A percentile compares a stretch with the other conserved stretches of the same genome.
Conservation (phyloP, 2,113 vertebrate species). For the Okapia johnstoni region DNA sequence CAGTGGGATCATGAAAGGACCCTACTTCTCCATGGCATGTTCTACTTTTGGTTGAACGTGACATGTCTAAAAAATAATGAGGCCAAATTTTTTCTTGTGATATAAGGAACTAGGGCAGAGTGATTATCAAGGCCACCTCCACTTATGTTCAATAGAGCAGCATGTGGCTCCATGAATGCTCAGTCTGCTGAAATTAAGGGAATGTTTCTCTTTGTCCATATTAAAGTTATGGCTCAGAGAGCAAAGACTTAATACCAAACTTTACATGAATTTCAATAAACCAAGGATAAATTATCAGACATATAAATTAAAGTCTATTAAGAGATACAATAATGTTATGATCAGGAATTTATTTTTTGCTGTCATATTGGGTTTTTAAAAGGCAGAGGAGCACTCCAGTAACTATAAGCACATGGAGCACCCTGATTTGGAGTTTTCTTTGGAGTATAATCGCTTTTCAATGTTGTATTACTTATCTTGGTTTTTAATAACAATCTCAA, state of each 20-base stretch:
- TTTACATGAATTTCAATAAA: not conserved
- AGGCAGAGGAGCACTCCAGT: not conserved
- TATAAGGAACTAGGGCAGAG: not conserved
- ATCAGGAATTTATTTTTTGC: not conserved
- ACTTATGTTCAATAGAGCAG: not conserved
- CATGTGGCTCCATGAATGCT: not conserved
- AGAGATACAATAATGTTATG: not conserved
- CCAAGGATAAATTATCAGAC: not conserved
- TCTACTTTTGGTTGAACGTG: not conserved
- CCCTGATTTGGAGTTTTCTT: not conserved
- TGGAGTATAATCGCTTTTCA: not conserved
- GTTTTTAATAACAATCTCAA: not conserved
- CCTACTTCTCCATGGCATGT: not conserved
- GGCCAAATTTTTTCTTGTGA: not conserved
- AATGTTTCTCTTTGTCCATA: not conserved
- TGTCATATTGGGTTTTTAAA: not conserved
- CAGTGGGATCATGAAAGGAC: not conserved
- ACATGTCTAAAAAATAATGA: not conserved
- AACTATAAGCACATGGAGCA: not conserved
- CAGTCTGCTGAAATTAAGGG: not conserved
- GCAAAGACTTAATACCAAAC: not conserved
- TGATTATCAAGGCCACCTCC: not conserved
- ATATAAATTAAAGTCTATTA: not conserved
- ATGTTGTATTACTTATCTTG: not conserved
- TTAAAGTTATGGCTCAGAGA: not conserved